Base-by-base conservation (phyloP, 2,888 invertebrate species). In the Andrena bicolor region DNA sequence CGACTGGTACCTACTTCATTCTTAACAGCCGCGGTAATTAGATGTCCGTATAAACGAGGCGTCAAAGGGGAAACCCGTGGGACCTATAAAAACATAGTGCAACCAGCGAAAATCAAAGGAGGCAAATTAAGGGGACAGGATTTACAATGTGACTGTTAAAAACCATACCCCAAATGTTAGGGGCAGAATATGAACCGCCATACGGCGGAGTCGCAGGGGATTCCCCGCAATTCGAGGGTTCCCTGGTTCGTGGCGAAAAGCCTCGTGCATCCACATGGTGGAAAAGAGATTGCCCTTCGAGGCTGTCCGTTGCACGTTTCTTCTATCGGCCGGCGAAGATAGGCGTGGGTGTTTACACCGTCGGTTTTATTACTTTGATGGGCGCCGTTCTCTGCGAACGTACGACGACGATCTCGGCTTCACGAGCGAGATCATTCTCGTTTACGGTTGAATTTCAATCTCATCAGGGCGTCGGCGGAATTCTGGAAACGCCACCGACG, bases 381-480 rank as follows among this genome's bases (percentile, higher is more conserved):
- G 85, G 66, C 68, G 68, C 51, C 76, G 66, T 79, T 60, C 73
- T 30, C 53, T 53, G 4, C 49, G 73, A 80, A 81, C 77, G 80
- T 56, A 49, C 61, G 80, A 71, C 83, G 65, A 75, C 76, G 70
- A 78, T 70, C 73, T 64, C 64, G 77, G 41, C 76, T 68, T 83
- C 83, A 85, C 77, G 83, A 80, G 84, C 87, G 65, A 82, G 85
- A 88, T 89, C 84, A 87, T 89, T 90, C 84, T 89, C 82, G 72
- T 90, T 90, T 89, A 90, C 61, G 86, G 85, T 53, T 71, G 87
- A 90, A 88, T 90, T 87, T 88, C 82, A 84, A 87, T 88, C 60
- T 64, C 71, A 64, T 76, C 73, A 58, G 63, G 49, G 63, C 30
- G 65, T 61, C 49, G 61, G 58, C 66, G 73, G 77, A 87, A 82